Base-by-base conservation (phyloP, 2,888 invertebrate species). In the Heliconius erato region DNA sequence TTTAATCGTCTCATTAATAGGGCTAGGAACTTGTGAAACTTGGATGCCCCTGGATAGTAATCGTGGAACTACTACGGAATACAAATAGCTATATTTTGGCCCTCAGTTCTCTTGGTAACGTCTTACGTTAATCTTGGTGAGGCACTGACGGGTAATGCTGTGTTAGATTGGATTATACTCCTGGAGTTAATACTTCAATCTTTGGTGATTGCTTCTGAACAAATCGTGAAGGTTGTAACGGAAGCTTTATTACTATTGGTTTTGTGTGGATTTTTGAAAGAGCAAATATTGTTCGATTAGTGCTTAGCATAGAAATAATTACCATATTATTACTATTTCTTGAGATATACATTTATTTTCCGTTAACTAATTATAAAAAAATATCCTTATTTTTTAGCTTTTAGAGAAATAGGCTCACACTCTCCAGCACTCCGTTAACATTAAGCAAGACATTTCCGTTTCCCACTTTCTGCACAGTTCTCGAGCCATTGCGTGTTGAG, bases 1-100 rank as follows among this genome's bases (percentile, higher is more conserved):
- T 91, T 93, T 92, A 94, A 95, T 94, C 93, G 93, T 88, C 89
- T 91, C 94, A 95, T 95, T 95, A 95, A 94, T 95, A 93, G 93
- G 91, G 89, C 89, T 90, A 88, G 84, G 89, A 93, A 94, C 91
- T 94, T 93, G 91, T 87, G 90, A 91, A 94, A 93, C 91, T 94
- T 89, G 89, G 88, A 91, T 91, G 89, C 90, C 90, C 90, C 81
- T 65, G 90, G 92, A 90, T 90, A 90, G 90, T 87, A 88, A 87
- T 86, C 86, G 86, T 79, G 84, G 87, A 83, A 86, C 87, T 86
- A 85, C 85, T 87, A 84, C 80, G 83, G 93, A 91, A 93, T 93
- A 93, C 91, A 92, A 93, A 93, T 93, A 89, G 89, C 85, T 85
- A 87, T 89, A 92, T 91, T 92, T 90, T 86, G 85, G 86, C 83